A percentile compares a stretch with the other conserved stretches of the same genome.
Evolutionary conservation across 2,113 vertebrate genomes (phyloP).

Genomic region (Brachyhypopomus occidentalis): DNA sequence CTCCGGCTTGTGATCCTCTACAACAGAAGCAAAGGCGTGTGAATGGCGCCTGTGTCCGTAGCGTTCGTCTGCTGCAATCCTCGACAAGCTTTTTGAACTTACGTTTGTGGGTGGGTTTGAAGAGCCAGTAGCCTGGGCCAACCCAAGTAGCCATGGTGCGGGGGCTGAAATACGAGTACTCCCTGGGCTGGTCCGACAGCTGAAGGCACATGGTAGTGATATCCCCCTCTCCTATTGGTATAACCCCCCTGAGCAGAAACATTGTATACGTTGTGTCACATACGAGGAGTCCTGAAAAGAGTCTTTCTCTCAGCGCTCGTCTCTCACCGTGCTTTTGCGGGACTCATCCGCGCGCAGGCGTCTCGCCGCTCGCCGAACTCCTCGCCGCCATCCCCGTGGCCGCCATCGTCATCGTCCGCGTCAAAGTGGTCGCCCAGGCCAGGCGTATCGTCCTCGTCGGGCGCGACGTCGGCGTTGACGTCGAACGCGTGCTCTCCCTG

Average conservation of each 20-base stretch:
- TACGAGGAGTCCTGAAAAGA: background rate
- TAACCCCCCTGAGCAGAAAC: constrained; percentile 54
- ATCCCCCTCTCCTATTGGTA: constrained; percentile 79
- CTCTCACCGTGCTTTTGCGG: constrained; percentile 66
- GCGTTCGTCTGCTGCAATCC: background rate
- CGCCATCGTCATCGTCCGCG: constrained; percentile 69
- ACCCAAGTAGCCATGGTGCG: constrained; percentile 90
- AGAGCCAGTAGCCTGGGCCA: constrained; percentile 94
- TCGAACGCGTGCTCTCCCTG: constrained; percentile 86
- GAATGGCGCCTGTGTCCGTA: too few relatives aligned
- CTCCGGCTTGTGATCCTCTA: constrained; percentile 77
- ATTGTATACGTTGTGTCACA: background rate
- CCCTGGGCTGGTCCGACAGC: constrained; percentile 86
- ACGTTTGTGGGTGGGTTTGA: constrained; percentile 85
- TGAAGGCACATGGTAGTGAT: constrained; percentile 84
- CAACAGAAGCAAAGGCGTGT: background rate
- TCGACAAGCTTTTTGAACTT: constrained; percentile 51
- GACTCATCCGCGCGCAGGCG: constrained; percentile 61
- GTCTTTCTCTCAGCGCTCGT: background rate
- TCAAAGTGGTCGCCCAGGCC: constrained; percentile 73
- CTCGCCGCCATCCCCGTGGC: constrained; percentile 57
- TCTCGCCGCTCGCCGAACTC: constrained; percentile 69
- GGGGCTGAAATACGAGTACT: constrained; percentile 98
- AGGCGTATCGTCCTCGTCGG: constrained; percentile 59
- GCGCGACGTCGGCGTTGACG: constrained; percentile 72